Evolutionary conservation across 2,888 invertebrate genomes (phyloP).

Genomic region (Nomada lathburiana): DNA sequence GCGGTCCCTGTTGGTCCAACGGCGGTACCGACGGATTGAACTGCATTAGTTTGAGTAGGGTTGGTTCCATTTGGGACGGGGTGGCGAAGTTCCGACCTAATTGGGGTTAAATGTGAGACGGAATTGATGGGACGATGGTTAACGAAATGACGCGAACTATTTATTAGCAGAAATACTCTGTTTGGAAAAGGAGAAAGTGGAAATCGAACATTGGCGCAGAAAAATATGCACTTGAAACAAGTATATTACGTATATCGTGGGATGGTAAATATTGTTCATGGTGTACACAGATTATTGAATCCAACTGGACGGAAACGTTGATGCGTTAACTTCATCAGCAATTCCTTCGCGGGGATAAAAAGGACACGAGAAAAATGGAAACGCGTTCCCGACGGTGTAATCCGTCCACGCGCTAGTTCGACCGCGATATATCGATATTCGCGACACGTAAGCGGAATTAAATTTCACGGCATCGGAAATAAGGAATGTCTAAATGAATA

Average conservation of each 20-base stretch:
- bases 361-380: not conserved
- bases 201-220: too few relatives aligned
- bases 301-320: too few relatives aligned
- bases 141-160: too few relatives aligned
- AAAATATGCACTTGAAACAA: too few relatives aligned
- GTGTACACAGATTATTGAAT: not conserved
- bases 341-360: not conserved
- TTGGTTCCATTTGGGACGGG: not conserved
- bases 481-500: conserved; percentile 66
- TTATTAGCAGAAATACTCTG: too few relatives aligned
- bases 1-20: not conserved
- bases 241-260: too few relatives aligned
- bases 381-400: not conserved
- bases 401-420: conserved; percentile 7
- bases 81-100: not conserved
- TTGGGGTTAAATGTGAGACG: not conserved
- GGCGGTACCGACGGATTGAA: not conserved
- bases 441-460: conserved; percentile 42
- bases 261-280: not conserved
- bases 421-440: conserved; percentile 32
- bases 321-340: too few relatives aligned
- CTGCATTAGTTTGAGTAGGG: not conserved
- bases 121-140: too few relatives aligned
- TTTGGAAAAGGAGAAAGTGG: too few relatives aligned
- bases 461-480: conserved; percentile 46